Percentiles rank a stretch among this genome's conserved stretches.
Conservation (phyloP, 2,888 invertebrate genomes). For the Synergus japonicus region DNA sequence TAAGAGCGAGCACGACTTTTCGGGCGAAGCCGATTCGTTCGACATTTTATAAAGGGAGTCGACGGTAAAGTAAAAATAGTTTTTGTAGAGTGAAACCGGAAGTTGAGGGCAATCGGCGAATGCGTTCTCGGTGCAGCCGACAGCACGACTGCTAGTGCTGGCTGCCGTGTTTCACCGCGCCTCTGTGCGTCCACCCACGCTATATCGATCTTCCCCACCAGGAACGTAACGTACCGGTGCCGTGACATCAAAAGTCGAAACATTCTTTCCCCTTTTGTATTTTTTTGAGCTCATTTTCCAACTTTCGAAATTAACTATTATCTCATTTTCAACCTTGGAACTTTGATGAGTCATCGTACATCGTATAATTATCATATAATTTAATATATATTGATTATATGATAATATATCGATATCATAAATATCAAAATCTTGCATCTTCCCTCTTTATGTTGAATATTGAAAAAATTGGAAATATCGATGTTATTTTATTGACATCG, state of each 20-base stretch:
- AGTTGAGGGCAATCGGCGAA: slow-evolving; percentile 52
- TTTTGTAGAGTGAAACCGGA: slow-evolving; percentile 40
- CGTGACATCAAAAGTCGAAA: slow-evolving; percentile 24
- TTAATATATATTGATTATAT: too few species aligned
- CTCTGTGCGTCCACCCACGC: slow-evolving; percentile 75
- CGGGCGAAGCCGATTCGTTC: not conserved
- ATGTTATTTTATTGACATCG: too few species aligned
- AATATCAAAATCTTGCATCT: too few species aligned
- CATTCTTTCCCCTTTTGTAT: not conserved
- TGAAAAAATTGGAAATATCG: too few species aligned
- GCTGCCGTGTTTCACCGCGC: slow-evolving; percentile 56
- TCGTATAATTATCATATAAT: too few species aligned
- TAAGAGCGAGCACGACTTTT: not conserved
- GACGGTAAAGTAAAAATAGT: slow-evolving; percentile 38
- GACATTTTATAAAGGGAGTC: slow-evolving; percentile 6
- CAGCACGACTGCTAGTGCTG: slow-evolving; percentile 56
- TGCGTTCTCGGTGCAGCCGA: slow-evolving; percentile 56
- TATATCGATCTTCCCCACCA: slow-evolving; percentile 75
- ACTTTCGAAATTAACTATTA: not conserved
- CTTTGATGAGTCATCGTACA: too few species aligned
- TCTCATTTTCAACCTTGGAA: too few species aligned
- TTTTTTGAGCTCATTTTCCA: not conserved
- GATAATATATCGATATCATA: too few species aligned
- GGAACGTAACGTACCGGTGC: slow-evolving; percentile 26
- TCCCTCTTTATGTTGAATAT: too few species aligned